Evolutionary conservation across 2,797 vertebrate species (phyloP), one percentile per base, ranked within the genome.

Genomic region (Sebastes diaconus): DNA sequence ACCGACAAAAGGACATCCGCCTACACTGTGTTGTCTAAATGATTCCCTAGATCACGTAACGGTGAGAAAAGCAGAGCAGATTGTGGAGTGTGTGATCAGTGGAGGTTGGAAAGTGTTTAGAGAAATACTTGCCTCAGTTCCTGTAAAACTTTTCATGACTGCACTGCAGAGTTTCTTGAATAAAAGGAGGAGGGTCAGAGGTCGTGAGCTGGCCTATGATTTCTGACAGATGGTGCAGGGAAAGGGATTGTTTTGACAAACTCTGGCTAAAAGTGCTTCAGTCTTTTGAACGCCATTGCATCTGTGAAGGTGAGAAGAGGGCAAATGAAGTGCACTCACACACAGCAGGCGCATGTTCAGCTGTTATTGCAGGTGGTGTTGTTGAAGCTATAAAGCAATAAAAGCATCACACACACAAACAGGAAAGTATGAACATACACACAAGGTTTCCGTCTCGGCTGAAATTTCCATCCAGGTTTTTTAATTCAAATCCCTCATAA

Each of bases 1-100:
- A 86, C 93, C 77, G 93, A 95, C 93, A 93, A 94, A 93, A 94
- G 94, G 93, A 95, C 95, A 90, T 82, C 93, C 94, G 86, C 96
- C 95, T 88, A 96, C 95, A 84, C 89, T 8, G 68, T 84, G 81
- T 90, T 93, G 91, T 91, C 93, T 88, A 92, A 94, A 94, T 90
- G 92, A 94, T 95, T 95, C 93, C 87, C 91, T 69, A 81, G 92
- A 93, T 95, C 94, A 94, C 83, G 84, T 92, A 93, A 94, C 90
- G 72, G 64, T 87, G 87, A 87, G 78, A 88, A 92, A 79, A 81
- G 34, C 65, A 27, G 68, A 91, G 89, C 91, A 93, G 90, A 94
- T 91, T 93, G 90, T 90, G 85, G 91, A 93, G 87, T 87, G 85
- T 88, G 77, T 84, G 88, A 93, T 93, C 84, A 85, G 89, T 76